phyloP scores from a whole-genome alignment of 2,113 vertebrate genomes.

The Narcine bancroftii region DNA sequence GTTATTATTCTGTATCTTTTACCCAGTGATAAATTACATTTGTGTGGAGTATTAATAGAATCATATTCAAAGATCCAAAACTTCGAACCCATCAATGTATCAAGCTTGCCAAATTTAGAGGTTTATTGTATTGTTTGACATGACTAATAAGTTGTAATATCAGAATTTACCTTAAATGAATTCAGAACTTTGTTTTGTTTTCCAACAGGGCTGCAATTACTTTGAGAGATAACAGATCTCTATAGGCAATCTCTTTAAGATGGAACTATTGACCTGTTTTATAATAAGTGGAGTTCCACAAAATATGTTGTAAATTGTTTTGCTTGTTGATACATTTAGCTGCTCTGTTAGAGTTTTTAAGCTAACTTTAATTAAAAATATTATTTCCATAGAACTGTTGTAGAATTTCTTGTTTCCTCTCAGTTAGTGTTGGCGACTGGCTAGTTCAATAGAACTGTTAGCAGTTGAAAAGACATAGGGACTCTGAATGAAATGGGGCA shows the following conservation, averaged over 20 bases:
- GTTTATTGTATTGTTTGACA: neutral
- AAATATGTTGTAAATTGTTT: conserved; percentile 32
- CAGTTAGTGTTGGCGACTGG: neutral
- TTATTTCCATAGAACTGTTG: neutral
- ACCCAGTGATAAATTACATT: no score
- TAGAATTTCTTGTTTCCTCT: neutral
- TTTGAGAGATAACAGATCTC: conserved; percentile 20
- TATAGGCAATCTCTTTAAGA: no score
- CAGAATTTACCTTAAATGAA: neutral
- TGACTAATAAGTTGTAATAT: neutral
- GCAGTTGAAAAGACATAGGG: neutral
- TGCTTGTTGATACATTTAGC: conserved; percentile 29
- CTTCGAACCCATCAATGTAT: no score
- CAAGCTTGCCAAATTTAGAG: no score
- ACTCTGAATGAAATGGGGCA: neutral
- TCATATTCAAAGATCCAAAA: no score
- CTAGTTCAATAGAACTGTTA: neutral
- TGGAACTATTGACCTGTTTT: conserved; percentile 13
- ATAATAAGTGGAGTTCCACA: conserved; percentile 24
- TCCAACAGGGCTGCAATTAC: neutral
- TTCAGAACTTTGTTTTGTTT: conserved; percentile 18
- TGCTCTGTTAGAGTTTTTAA: conserved; percentile 18
- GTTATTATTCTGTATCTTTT: no score
- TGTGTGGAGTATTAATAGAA: no score
- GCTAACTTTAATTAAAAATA: conserved; percentile 14